Evolutionary conservation across 2,113 vertebrate species (phyloP).

Genomic region (Marmota flaviventris): DNA sequence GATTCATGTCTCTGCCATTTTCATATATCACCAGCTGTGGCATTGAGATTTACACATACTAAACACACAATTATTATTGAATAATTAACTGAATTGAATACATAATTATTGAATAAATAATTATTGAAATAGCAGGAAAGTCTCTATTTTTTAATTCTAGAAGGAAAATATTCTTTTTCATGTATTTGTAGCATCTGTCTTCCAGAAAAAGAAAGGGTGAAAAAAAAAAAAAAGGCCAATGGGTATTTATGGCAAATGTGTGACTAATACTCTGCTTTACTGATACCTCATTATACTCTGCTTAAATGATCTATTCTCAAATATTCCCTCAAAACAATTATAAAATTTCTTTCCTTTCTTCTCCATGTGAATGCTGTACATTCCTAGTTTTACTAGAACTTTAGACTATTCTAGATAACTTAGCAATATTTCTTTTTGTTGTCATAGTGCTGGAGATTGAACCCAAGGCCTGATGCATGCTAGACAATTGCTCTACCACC

Average conservation of each 20-base stretch:
- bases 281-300: neutral
- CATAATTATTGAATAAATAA: neutral
- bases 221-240: neutral
- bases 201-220: neutral
- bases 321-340: neutral
- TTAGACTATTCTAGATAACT: neutral
- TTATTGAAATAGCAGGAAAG: neutral
- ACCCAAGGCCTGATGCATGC: too few species aligned
- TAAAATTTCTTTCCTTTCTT: neutral
- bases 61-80: neutral
- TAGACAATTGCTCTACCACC: too few species aligned
- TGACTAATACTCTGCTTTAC: neutral
- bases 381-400: constrained; percentile 1
- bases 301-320: neutral
- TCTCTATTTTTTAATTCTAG: neutral
- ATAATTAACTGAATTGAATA: neutral
- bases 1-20: neutral
- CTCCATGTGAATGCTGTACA: neutral
- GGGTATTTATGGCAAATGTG: neutral
- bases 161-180: neutral
- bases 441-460: neutral
- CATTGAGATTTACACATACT: neutral
- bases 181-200: neutral
- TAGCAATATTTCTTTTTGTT: neutral
- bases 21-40: neutral